Evolutionary conservation across 2,797 vertebrate genomes (phyloP), one percentile per base, ranked within the genome.

Genomic region (Syngnathus rostellatus): DNA sequence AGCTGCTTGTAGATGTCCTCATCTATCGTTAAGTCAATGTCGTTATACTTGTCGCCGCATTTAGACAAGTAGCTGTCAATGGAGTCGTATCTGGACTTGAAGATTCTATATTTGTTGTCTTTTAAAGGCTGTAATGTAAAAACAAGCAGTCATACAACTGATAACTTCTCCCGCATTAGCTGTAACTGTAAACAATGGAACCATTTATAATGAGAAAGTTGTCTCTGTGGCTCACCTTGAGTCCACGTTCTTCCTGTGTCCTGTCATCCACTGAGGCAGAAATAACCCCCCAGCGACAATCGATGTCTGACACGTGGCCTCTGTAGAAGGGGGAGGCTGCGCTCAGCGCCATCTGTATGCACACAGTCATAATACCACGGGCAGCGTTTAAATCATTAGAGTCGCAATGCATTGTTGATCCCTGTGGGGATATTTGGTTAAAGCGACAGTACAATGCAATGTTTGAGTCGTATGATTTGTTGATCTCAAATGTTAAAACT

Each of bases 211-310:
- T 31, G 31, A 31, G 3, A 31, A 31, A 31, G 17, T 46, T 31
- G 23, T 51, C 17, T 64, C 6, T 25, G 41, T 45, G 23, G 0
- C 83, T 84, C 76, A 98, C 97, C 94, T 95, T 91, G 17, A 98
- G 86, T 2, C 97, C 96, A 23, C 96, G 92, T 79, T 99, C 97
- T 78, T 99, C 97, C 63, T 86, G 90, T 0, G 97, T 99, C 66
- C 97, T 81, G 81, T 99, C 97, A 5, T 99, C 97, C 72, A 98
- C 97, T 0, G 97, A 99, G 17, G 96, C 94, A 31, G 97, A 99
- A 83, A 99, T 98, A 67, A 99, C 94, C 53, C 94, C 95, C 97
- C 97, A 99, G 79, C 97, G 97, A 82, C 97, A 99, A 80, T 99
- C 97, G 6, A 91, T 98, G 76, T 98, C 95, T 0, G 97, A 98